Base-by-base conservation (phyloP, 1,140 invertebrate genomes). In the Conopomorpha cramerella region DNA sequence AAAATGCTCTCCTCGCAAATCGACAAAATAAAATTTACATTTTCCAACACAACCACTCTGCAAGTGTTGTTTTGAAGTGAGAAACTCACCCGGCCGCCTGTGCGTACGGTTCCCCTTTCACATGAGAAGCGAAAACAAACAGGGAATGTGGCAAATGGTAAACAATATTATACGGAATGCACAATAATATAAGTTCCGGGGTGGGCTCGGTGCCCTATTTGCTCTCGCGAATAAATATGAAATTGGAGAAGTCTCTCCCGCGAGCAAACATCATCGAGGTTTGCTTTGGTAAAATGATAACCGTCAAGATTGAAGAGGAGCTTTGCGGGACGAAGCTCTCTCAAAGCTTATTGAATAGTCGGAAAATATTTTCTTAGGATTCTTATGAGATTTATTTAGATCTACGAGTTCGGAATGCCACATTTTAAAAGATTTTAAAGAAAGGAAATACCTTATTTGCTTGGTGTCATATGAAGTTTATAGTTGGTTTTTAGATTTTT, bases 131-230 rank as follows among this genome's bases (percentile, higher is more conserved):
- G 66, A 76, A 63, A 70, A 76, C 68, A 76, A 76, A 76, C 65
- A 76, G 51, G 40, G 65, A 71, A 76, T 73, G 71, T 76, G 71
- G 55, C 68, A 76, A 76, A 71, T 61, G 73, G 68, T 64, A 76
- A 76, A 76, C 71, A 76, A 76, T 76, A 76, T 76, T 76, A 76
- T 76, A 73, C 71, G 67, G 67, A 72, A 73, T 76, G 71, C 71
- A 76, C 71, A 76, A 76, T 73, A 76, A 76, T 76, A 76, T 76
- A 66, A 71, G 63, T 76, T 72, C 71, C 67, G 66, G 44, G 51
- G 51, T 41, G 53, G 55, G 61, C 48, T 51, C 51, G 55, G 41
- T 39, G 33, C 46, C 49, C 42, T 71, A 62, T 76, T 72, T 72
- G 48, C 66, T 63, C 63, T 54, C 57, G 58, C 62, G 58, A 72